Evolutionary conservation across 1,140 invertebrate genomes (phyloP).

Genomic region (Drosophila nebulosa): DNA sequence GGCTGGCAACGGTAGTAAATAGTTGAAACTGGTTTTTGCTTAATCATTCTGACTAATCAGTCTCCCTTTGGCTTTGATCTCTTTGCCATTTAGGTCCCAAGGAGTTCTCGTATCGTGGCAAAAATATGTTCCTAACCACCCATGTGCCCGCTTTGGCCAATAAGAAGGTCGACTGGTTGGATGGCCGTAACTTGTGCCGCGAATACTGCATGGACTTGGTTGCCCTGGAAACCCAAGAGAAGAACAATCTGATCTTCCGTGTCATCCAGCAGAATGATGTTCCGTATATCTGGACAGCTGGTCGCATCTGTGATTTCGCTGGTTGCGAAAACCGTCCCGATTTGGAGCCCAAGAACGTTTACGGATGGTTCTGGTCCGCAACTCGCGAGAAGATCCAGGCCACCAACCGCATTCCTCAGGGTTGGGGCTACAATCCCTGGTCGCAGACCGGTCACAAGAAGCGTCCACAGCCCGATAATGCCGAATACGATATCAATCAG

Average conservation of each 20-base stretch:
- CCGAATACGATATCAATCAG: conserved; percentile 94
- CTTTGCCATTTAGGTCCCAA: conserved; percentile 87
- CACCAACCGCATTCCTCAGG: conserved; percentile 86
- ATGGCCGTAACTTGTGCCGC: conserved; percentile 93
- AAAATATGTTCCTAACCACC: conserved; percentile 94
- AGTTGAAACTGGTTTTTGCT: conserved; percentile 6
- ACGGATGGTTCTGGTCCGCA: conserved; percentile 96
- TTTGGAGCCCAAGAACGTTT: conserved; percentile 91
- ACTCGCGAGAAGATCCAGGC: conserved; percentile 93
- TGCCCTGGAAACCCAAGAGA: conserved; percentile 92
- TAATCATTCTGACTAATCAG: conserved; percentile 26
- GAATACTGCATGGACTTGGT: conserved; percentile 96
- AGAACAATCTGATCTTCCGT: conserved; percentile 93
- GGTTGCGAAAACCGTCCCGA: conserved; percentile 93
- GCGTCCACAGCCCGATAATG: conserved; percentile 92
- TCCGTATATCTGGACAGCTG: conserved; percentile 96
- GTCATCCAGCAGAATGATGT: conserved; percentile 93
- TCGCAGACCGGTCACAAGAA: conserved; percentile 94
- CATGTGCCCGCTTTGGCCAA: conserved; percentile 89
- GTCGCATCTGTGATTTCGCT: conserved; percentile 95
- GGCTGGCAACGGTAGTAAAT: conserved; percentile 26
- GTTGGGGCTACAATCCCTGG: conserved; percentile 90
- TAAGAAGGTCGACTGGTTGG: conserved; percentile 93
- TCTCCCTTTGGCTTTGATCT: conserved; percentile 18
- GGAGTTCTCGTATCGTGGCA: conserved; percentile 91